phyloP scores from a whole-genome alignment of 1,140 invertebrate genomes.

The Formica selysi region DNA sequence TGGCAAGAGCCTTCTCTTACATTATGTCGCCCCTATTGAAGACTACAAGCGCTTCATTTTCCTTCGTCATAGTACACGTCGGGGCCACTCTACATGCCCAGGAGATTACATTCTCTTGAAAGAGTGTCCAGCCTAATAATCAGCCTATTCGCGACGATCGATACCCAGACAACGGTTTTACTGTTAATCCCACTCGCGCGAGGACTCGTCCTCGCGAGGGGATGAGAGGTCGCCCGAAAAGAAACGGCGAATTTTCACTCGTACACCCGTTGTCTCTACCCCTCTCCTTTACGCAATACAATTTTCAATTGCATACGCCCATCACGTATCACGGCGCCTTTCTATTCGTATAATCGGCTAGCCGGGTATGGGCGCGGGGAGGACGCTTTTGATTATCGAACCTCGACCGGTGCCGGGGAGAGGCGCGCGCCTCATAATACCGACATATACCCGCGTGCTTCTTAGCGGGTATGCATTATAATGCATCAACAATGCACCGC shows the following conservation, averaged over 20 bases:
- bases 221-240: slow-evolving; percentile 53
- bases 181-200: slow-evolving; percentile 51
- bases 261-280: not conserved
- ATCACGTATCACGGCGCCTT: slow-evolving; percentile 80
- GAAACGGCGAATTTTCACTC: slow-evolving; percentile 75
- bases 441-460: slow-evolving; percentile 71
- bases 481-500: slow-evolving; percentile 81
- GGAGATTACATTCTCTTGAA: slow-evolving; percentile 47
- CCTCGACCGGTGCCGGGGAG: slow-evolving; percentile 48
- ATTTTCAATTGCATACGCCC: slow-evolving; percentile 80
- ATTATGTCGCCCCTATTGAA: slow-evolving; percentile 61
- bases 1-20: slow-evolving; percentile 32
- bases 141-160: slow-evolving; percentile 47
- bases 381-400: slow-evolving; percentile 80
- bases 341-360: slow-evolving; percentile 79
- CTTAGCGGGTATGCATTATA: slow-evolving; percentile 81
- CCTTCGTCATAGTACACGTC: slow-evolving; percentile 36
- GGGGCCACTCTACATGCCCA: not conserved
- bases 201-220: not conserved
- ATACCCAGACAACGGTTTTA: slow-evolving; percentile 43
- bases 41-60: slow-evolving; percentile 55
- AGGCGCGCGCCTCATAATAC: slow-evolving; percentile 74
- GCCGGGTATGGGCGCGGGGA: slow-evolving; percentile 49
- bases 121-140: slow-evolving; percentile 36
- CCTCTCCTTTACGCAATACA: slow-evolving; percentile 77